These are phyloP conservation scores for Oryzias sinensis DNA, from an alignment of 2,797 vertebrate species.

Conservation along the genomic window DNA sequence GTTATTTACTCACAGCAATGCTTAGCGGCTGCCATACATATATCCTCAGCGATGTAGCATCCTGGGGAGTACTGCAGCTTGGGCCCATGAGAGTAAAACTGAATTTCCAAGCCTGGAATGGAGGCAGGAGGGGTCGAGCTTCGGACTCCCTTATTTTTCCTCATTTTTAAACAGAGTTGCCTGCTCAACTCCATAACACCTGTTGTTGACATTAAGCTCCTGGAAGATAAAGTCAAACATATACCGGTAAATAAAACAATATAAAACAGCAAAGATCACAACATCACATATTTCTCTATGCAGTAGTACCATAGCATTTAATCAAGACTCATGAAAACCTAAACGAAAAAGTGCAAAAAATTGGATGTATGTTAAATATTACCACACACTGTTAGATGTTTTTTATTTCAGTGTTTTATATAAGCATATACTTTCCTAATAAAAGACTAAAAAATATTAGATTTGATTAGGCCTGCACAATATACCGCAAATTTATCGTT, in stretches of 20 bases:
- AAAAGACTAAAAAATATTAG: too few species aligned
- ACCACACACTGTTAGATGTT: too few species aligned
- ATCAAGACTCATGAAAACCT: too few species aligned
- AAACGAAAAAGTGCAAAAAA: too few species aligned
- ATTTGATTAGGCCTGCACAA: too few species aligned
- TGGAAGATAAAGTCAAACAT: slow-evolving; percentile 41
- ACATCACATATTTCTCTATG: too few species aligned
- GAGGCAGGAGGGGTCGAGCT: slow-evolving; percentile 66
- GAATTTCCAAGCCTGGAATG: slow-evolving; percentile 83
- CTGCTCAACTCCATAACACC: slow-evolving; percentile 86
- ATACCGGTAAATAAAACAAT: background rate
- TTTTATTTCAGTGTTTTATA: too few species aligned
- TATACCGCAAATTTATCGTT: too few species aligned
- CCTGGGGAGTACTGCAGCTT: slow-evolving; percentile 80
- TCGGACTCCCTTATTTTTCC: slow-evolving; percentile 81
- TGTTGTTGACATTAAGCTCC: slow-evolving; percentile 85
- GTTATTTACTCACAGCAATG: slow-evolving; percentile 81
- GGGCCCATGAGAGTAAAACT: slow-evolving; percentile 81
- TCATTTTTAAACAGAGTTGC: slow-evolving; percentile 98
- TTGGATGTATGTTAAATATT: too few species aligned
- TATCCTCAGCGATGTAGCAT: slow-evolving; percentile 84
- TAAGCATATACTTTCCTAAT: too few species aligned
- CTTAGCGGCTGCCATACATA: slow-evolving; percentile 88
- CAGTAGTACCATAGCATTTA: too few species aligned
- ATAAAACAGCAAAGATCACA: background rate